Percentiles rank a stretch among this genome's conserved stretches.
Conservation (phyloP, 2,797 vertebrate species). For the Botia kubotai region DNA sequence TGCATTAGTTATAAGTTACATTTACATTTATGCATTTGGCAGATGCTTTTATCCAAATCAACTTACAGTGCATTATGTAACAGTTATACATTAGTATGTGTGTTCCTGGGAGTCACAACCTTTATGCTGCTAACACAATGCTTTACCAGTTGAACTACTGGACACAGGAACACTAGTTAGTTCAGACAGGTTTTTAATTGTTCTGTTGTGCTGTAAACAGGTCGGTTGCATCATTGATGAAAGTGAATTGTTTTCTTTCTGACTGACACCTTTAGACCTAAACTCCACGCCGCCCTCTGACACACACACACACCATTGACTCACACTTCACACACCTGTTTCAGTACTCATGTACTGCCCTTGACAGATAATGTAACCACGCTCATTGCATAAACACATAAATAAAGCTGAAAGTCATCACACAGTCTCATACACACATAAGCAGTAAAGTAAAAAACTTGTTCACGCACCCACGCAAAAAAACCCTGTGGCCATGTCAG, state of each 20-base stretch:
- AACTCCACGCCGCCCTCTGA: not conserved
- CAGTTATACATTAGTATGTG: too few species aligned
- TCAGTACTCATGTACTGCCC: not conserved
- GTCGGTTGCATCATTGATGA: constrained; percentile 22
- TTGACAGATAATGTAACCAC: constrained; percentile 1
- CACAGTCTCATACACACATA: not conserved
- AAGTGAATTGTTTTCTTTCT: not conserved
- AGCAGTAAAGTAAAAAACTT: constrained; percentile 6
- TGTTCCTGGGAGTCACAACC: too few species aligned
- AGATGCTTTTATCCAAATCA: too few species aligned
- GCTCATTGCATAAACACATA: not conserved
- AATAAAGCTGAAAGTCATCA: not conserved
- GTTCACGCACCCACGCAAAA: constrained; percentile 23
- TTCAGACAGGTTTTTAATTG: too few species aligned
- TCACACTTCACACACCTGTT: constrained; percentile 11
- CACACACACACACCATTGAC: constrained; percentile 4
- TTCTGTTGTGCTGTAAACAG: not conserved
- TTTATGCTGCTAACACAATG: too few species aligned
- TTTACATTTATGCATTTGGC: too few species aligned
- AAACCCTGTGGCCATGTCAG: constrained; percentile 9
- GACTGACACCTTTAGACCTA: constrained; percentile 2
- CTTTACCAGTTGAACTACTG: too few species aligned
- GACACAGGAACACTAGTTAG: too few species aligned
- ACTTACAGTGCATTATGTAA: too few species aligned
- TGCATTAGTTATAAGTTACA: too few species aligned